Evolutionary conservation across 2,113 vertebrate genomes (phyloP), one percentile per base, ranked within the genome.

Genomic region (Campylomormyrus numenius): DNA sequence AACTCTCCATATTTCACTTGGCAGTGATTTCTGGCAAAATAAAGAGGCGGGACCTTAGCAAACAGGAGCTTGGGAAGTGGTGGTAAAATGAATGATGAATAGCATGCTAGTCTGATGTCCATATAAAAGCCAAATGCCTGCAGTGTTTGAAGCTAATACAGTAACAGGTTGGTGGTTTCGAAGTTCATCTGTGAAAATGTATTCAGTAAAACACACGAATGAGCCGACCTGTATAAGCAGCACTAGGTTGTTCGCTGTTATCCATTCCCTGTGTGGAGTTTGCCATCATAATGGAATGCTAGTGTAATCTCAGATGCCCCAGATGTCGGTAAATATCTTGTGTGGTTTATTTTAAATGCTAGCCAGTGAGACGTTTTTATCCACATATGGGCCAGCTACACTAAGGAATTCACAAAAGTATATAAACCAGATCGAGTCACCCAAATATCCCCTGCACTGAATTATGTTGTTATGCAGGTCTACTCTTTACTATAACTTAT

Each of bases 331-430:
- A 80, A 80, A 80, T 80, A 80, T 80, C 39, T 80, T 42, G 35
- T 80, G 74, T 80, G 74, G 74, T 80, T 80, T 80, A 42, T 80
- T 80, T 80, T 42, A 80, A 80, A 80, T 80, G 35, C 35, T 80
- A 80, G 39, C 74, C 74, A 42, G 74, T 80, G 74, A 31, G 74
- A 42, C 2, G 2, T 80, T 80, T 80, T 80, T 31, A 39, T 80
- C 74, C 74, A 42, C 74, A 80, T 42, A 42, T 80, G 74, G 74
- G 17, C 74, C 35, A 17, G 17, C 35, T 86, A 49, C 45, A 50
- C 9, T 86, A n/a, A 86, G 84, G 84, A 86, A 86, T 86, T 48
- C 84, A 49, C 84, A 48, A 50, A 86, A 86, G 42, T 48, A 86
- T 48, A 86, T 86, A 48, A 86, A 86, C 84, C 45, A 86, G 45